phyloP scores from a whole-genome alignment of 2,113 vertebrate genomes.

The Pterocles gutturalis region DNA sequence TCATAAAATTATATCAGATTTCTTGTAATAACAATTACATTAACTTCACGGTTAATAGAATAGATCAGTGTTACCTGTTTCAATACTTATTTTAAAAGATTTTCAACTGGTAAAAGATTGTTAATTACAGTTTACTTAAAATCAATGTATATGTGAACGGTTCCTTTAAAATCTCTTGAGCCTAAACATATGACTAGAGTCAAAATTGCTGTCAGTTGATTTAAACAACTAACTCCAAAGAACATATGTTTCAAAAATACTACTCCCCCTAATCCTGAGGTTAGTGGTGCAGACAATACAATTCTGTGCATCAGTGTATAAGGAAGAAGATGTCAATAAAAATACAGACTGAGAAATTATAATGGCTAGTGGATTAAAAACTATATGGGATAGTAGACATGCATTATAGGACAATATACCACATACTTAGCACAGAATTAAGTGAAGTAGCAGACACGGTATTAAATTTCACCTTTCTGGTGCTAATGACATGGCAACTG shows the following conservation, averaged over 20 bases:
- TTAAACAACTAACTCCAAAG: background rate
- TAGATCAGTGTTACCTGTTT: background rate
- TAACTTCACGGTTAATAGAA: background rate
- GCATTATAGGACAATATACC: background rate
- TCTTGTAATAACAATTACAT: background rate
- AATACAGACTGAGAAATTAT: background rate
- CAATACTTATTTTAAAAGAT: background rate
- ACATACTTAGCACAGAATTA: background rate
- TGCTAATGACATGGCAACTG: fast-evolving
- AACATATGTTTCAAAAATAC: background rate
- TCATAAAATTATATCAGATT: background rate
- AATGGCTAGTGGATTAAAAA: background rate
- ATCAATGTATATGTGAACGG: background rate
- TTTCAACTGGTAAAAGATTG: background rate
- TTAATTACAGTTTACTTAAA: background rate
- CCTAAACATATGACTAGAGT: background rate
- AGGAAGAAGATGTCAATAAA: background rate
- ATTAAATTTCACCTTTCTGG: background rate
- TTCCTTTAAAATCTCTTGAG: background rate
- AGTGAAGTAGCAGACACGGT: background rate
- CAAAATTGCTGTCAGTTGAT: background rate
- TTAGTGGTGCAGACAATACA: background rate
- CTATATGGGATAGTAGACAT: background rate
- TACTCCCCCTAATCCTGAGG: background rate
- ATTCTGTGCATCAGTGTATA: background rate